Percentiles rank a stretch among this genome's conserved stretches.
Evolutionary conservation across 2,113 vertebrate genomes (phyloP).

Genomic region (Patagioenas fasciata): DNA sequence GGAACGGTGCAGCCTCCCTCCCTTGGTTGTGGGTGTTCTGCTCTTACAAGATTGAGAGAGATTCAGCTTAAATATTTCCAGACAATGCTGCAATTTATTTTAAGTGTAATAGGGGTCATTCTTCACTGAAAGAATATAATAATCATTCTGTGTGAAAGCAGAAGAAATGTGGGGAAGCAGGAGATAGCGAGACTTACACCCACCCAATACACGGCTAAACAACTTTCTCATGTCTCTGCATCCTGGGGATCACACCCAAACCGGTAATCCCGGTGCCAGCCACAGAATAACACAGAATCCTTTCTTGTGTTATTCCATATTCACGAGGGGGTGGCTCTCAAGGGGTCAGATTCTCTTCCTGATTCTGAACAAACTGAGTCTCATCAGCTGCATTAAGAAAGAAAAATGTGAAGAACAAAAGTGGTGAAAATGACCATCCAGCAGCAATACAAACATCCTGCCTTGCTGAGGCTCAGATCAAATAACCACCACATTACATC

Average conservation of each 20-base stretch:
- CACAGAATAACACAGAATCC: neutral
- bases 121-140: constrained; percentile 30
- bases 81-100: constrained; percentile 43
- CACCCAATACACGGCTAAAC: neutral
- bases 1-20: constrained; percentile 33
- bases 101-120: constrained; percentile 53
- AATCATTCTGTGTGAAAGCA: constrained; percentile 39
- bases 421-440: neutral
- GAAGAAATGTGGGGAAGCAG: neutral
- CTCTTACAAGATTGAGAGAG: constrained; percentile 45
- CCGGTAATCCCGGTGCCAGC: neutral
- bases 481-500: neutral
- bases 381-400: neutral
- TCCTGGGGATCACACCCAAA: neutral
- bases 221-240: neutral
- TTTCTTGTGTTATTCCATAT: neutral
- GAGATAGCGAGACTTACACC: neutral
- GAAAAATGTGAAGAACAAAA: neutral
- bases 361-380: neutral
- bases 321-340: neutral
- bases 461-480: neutral
- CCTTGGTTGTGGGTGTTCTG: constrained; percentile 58
- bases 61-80: constrained; percentile 63
- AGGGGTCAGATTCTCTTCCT: neutral
- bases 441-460: neutral